Conservation (phyloP, 2,797 vertebrate species). For the Centroberyx gerrardi region DNA sequence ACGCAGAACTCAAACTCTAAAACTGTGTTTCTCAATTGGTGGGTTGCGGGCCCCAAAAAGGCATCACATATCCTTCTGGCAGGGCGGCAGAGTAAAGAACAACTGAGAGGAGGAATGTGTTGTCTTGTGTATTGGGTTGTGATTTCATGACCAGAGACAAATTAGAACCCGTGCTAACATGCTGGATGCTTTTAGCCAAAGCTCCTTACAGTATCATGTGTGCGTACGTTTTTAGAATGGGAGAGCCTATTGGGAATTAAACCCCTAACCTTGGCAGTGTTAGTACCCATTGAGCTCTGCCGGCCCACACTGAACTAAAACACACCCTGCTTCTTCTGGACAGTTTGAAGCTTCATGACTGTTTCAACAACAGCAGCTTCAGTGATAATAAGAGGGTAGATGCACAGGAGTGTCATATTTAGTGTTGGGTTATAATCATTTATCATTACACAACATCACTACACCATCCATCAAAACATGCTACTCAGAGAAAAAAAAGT, state of each 20-base stretch:
- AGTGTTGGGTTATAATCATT: conserved; percentile 60
- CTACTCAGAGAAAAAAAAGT: conserved; percentile 5
- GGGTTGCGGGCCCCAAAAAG: conserved; percentile 24
- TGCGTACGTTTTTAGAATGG: background rate
- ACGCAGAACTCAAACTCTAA: conserved; percentile 54
- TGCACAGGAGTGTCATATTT: conserved; percentile 49
- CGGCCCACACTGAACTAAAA: conserved; percentile 21
- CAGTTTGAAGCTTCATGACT: conserved; percentile 41
- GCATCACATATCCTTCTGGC: conserved; percentile 18
- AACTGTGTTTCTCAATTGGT: conserved; percentile 40
- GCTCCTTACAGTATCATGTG: background rate
- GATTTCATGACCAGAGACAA: conserved; percentile 34
- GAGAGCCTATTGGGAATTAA: background rate
- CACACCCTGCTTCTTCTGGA: conserved; percentile 15
- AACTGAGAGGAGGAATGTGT: background rate
- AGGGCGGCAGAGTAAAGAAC: conserved; percentile 25
- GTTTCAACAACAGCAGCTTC: conserved; percentile 44
- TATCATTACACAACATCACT: conserved; percentile 33
- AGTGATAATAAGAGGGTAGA: conserved; percentile 43
- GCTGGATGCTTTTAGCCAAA: background rate
- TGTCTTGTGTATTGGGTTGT: background rate
- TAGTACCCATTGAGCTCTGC: background rate
- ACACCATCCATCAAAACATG: conserved; percentile 45
- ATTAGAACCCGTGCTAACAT: conserved; percentile 11
- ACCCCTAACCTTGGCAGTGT: conserved; percentile 6